These are phyloP conservation scores for Sebastolobus alascanus DNA, from an alignment of 2,797 vertebrate species.

Conservation along the genomic window DNA sequence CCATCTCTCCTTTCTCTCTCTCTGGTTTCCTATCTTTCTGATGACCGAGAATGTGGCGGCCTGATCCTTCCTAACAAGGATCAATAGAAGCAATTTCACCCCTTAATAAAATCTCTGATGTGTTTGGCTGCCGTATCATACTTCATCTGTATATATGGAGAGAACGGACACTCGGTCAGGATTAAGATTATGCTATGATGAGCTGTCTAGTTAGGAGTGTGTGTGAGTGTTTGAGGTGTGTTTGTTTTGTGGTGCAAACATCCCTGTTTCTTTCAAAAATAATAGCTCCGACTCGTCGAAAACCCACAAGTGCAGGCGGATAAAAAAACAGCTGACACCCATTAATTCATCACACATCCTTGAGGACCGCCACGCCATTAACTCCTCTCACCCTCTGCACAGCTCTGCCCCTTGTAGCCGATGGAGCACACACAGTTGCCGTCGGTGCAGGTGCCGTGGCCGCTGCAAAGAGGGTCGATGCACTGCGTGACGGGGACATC, in stretches of 20 bases:
- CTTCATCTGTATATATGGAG: slow-evolving; percentile 66
- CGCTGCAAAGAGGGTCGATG: slow-evolving; percentile 94
- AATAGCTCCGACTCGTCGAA: not conserved
- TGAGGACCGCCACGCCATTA: not conserved
- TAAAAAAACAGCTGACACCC: slow-evolving; percentile 5
- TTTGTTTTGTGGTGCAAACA: slow-evolving; percentile 25
- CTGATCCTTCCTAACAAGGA: slow-evolving; percentile 84
- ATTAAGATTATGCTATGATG: slow-evolving; percentile 54
- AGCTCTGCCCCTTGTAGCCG: slow-evolving; percentile 96
- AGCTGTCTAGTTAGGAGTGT: slow-evolving; percentile 44
- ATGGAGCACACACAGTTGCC: slow-evolving; percentile 95
- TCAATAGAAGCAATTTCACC: slow-evolving; percentile 86
- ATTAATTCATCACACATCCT: slow-evolving; percentile 24
- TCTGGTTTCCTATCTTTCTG: slow-evolving; percentile 44
- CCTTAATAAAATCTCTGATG: slow-evolving; percentile 81
- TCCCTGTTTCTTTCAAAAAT: slow-evolving; percentile 30
- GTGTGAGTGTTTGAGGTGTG: slow-evolving; percentile 15
- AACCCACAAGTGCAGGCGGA: not conserved
- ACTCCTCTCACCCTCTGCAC: slow-evolving; percentile 92
- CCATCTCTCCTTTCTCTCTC: slow-evolving; percentile 33
- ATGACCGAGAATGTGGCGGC: slow-evolving; percentile 43
- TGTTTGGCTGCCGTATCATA: slow-evolving; percentile 62
- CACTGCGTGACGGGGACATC: slow-evolving; percentile 95
- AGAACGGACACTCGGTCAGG: slow-evolving; percentile 52
- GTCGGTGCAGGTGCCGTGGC: slow-evolving; percentile 95